phyloP scores from a whole-genome alignment of 2,888 invertebrate genomes.

The Archaeoteleia sp. region DNA sequence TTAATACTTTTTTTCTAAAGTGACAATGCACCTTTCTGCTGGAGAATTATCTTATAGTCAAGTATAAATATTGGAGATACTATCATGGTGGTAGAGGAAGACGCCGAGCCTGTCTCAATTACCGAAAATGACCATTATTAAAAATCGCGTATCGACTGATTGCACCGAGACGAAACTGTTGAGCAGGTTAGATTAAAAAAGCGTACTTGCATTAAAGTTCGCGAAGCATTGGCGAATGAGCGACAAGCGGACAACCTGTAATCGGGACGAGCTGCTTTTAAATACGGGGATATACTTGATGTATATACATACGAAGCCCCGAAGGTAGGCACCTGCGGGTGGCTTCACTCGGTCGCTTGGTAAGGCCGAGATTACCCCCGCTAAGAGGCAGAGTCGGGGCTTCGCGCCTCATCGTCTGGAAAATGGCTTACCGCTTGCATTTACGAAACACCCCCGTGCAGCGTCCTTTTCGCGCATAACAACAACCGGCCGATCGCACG shows the following conservation, averaged over 20 bases:
- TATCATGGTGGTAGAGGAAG: no score
- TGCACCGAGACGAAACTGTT: slow-evolving; percentile 14
- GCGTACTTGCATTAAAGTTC: slow-evolving; percentile 34
- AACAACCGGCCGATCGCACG: slow-evolving; percentile 35
- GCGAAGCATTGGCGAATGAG: slow-evolving; percentile 35
- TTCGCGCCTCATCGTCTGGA: slow-evolving; percentile 75
- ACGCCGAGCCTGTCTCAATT: no score
- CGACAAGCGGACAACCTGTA: slow-evolving; percentile 56
- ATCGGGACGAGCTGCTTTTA: slow-evolving; percentile 60
- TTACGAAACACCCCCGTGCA: slow-evolving; percentile 63
- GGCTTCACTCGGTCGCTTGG: slow-evolving; percentile 68
- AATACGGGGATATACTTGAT: slow-evolving; percentile 44
- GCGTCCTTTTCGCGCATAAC: slow-evolving; percentile 45
- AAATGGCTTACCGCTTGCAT: slow-evolving; percentile 75
- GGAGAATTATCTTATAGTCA: no score
- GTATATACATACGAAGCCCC: slow-evolving; percentile 62
- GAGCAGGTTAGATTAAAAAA: slow-evolving; percentile 31
- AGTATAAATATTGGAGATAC: no score
- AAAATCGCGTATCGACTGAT: slow-evolving; percentile 25
- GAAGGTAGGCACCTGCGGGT: slow-evolving; percentile 69
- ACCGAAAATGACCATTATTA: slow-evolving; percentile 3
- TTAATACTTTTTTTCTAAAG: no score
- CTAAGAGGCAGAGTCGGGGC: slow-evolving; percentile 71
- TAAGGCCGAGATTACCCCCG: slow-evolving; percentile 71
- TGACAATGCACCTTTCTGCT: no score